Evolutionary conservation across 2,113 vertebrate genomes (phyloP).

Genomic region (Psittacus erithacus): DNA sequence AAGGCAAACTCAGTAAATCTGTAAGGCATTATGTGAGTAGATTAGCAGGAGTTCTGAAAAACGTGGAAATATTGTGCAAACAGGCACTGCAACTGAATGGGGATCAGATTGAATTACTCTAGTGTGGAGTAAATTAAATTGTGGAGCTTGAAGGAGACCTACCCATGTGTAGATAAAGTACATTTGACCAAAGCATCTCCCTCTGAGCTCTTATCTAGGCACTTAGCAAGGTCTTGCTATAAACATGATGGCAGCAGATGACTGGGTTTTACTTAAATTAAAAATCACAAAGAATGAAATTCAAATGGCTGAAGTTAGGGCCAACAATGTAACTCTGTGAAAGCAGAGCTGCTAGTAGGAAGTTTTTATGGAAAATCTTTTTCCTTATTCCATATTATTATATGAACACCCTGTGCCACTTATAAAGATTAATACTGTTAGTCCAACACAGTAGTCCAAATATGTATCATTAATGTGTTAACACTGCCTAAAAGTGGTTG

Average conservation of each 20-base stretch:
- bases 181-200: background rate
- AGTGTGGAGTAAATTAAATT: constrained; percentile 41
- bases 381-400: background rate
- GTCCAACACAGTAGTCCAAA: background rate
- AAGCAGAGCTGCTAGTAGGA: background rate
- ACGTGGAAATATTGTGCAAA: background rate
- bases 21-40: background rate
- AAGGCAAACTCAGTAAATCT: background rate
- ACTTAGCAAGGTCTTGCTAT: background rate
- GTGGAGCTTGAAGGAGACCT: background rate
- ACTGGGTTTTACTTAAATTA: constrained; percentile 1
- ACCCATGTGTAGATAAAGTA: background rate
- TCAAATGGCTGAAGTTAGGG: background rate
- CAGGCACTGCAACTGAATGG: background rate
- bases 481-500: background rate
- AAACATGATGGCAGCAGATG: constrained; percentile 14
- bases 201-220: background rate
- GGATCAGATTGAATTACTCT: constrained; percentile 12
- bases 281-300: constrained; percentile 10
- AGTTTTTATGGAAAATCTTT: background rate
- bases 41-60: constrained; percentile 4
- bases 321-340: background rate
- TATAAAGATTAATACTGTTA: background rate
- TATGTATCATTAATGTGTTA: background rate
- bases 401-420: background rate